Evolutionary conservation across 2,113 vertebrate genomes (phyloP), one percentile per base, ranked within the genome.

Genomic region (Suncus etruscus): DNA sequence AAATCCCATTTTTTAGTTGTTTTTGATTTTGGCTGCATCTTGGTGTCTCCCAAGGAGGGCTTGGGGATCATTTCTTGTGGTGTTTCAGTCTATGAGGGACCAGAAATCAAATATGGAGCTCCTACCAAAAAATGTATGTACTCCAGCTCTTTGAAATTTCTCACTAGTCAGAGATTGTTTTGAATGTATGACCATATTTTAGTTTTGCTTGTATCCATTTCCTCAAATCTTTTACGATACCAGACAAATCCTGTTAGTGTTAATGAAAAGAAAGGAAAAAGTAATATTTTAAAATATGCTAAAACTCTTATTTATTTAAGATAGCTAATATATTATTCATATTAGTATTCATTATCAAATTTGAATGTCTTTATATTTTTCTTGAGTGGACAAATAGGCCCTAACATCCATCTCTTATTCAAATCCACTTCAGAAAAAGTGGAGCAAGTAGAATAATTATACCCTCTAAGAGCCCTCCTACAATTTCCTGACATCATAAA

Each of bases 361-460:
- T n/a, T 32, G 10, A 92, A n/a, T 12, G 29, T 45, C 3, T 1
- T 83, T 95, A 90, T 66, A 25, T 51, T 91, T 93, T 83, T 48
- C n/a, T 65, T 69, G 45, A 54, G 8, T 61, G 32, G 58, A 27
- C 29, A 91, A 88, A 66, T 18, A 81, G 76, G 51, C 66, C 31
- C 24, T 47, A 70, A 69, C 16, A 81, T 48, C 6, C 2, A 16
- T 84, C 45, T 68, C 25, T 86, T 68, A 39, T 47, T 25, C 51
- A 84, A 77, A 51, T 92, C n/a, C 48, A 31, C 54, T 83, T 80
- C 65, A 81, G 70, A 89, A 95, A 92, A 80, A 61, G 58, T 70
- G 54, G n/a, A 86, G 20, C 29, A 76, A 72, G n/a, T 54, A 39
- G 66, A 89, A 86, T 11, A n/a, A 73, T 54, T 76, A 51, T 74